Percentiles rank a stretch among this genome's conserved stretches.
phyloP scores from a whole-genome alignment of 2,797 vertebrate species.

The Ambastaia sidthimunki region DNA sequence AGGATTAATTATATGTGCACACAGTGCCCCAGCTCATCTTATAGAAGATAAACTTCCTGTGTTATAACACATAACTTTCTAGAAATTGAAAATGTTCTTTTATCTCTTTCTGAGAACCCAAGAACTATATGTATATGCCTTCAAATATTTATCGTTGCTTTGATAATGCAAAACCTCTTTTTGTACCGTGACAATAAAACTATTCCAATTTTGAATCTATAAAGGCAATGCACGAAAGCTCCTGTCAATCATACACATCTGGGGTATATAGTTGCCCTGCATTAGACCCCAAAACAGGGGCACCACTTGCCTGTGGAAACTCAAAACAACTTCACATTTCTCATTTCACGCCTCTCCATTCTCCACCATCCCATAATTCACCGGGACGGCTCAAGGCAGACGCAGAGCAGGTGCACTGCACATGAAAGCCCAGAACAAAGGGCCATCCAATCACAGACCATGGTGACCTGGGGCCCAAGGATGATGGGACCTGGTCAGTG shows the following conservation, averaged over 20 bases:
- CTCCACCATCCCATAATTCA: conserved; percentile 82
- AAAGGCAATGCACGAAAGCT: not conserved
- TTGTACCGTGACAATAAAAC: too few species aligned
- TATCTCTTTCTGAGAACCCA: not conserved
- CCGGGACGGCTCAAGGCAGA: conserved; percentile 76
- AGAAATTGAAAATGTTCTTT: not conserved
- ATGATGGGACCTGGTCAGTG: conserved; percentile 80
- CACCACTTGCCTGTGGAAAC: conserved; percentile 39
- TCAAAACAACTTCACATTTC: conserved; percentile 51
- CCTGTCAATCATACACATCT: conserved; percentile 23
- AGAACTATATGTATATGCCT: not conserved
- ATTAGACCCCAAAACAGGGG: conserved; percentile 5
- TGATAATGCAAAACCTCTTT: too few species aligned
- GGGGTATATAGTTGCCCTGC: not conserved
- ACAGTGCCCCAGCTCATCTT: not conserved
- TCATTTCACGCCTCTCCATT: conserved; percentile 52
- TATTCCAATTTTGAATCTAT: not conserved
- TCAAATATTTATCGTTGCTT: not conserved
- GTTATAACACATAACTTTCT: not conserved
- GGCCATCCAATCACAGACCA: conserved; percentile 77
- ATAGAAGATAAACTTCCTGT: not conserved
- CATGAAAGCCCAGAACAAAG: conserved; percentile 92
- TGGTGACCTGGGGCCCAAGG: conserved; percentile 74
- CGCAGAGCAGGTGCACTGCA: conserved; percentile 76
- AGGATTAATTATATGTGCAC: not conserved